Evolutionary conservation across 2,888 invertebrate genomes (phyloP), one percentile per base, ranked within the genome.

Genomic region (Petrolisthes manimaculis): DNA sequence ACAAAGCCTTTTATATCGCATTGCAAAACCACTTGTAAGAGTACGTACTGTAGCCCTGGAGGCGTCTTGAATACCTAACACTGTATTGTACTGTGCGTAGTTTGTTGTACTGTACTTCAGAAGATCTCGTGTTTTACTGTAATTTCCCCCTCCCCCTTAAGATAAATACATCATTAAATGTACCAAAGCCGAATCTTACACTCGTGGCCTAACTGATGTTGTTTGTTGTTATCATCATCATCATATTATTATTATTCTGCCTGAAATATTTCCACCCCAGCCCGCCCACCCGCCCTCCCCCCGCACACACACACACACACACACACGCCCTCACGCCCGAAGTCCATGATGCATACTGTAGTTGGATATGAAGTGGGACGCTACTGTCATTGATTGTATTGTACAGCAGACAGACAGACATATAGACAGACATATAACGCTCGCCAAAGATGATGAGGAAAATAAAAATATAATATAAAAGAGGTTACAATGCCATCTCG

Each of bases 401-500:
- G 4, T 71, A 71, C 21, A 21, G 71, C 71, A 82, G 37, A 37
- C 37, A 37, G 37, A 37, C 37, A 37, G 37, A 37, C 37, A 37
- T 37, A 37, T 37, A 37, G 37, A 37, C 37, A 37, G 69, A 82
- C 69, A 82, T 77, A 83, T 74, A 84, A 84, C 88, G 84, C 88
- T 84, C 81, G 81, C 88, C 88, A 84, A 88, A 71, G 14, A 71
- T 71, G 71, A 71, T 18, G 71, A 71, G 21, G 71, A 71, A 71
- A n/a, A 71, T 71, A 71, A 71, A 71, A 71, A 14, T 71, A 71
- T 71, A 71, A 71, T 81, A 71, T 71, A 71, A 71, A 84, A 88
- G 84, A 88, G 88, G 88, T 88, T 71, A 71, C 88, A 88, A 88
- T 88, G 88, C 88, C 88, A 88, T 88, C 88, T 88, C 84, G 80